These are phyloP conservation scores for Podarcis lilfordi DNA, from an alignment of 2,797 vertebrate genomes.

Conservation along the genomic window DNA sequence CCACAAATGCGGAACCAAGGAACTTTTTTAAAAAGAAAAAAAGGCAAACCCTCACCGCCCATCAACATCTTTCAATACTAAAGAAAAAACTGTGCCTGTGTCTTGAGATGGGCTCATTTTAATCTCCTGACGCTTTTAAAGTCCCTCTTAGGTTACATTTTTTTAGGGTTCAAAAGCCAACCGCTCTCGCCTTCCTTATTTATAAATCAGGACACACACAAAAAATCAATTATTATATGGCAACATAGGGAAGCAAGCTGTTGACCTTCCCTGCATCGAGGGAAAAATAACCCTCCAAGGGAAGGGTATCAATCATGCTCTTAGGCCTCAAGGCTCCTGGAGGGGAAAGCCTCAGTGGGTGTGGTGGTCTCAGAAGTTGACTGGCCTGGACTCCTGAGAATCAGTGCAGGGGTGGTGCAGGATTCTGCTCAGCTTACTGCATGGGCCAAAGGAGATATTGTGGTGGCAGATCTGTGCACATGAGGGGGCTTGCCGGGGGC, in stretches of 20 bases:
- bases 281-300: not conserved
- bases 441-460: not conserved
- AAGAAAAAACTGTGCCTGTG: not conserved
- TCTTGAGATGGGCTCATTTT: not conserved
- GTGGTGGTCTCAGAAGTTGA: not conserved
- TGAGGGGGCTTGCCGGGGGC: not conserved
- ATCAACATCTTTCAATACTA: not conserved
- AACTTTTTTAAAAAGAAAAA: slow-evolving; percentile 61
- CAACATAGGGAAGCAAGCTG: not conserved
- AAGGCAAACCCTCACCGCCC: slow-evolving; percentile 59
- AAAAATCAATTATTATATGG: not conserved
- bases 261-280: not conserved
- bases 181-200: not conserved
- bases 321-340: not conserved
- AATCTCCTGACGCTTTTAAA: not conserved
- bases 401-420: not conserved
- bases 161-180: not conserved
- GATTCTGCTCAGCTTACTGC: not conserved
- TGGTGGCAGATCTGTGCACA: not conserved
- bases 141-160: not conserved
- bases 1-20: slow-evolving; percentile 68
- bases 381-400: not conserved
- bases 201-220: not conserved
- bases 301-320: not conserved
- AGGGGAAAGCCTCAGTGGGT: not conserved